Percentiles rank a stretch among this genome's conserved stretches.
Evolutionary conservation across 2,888 invertebrate genomes (phyloP).

Genomic region (Drosophila mercatorum): DNA sequence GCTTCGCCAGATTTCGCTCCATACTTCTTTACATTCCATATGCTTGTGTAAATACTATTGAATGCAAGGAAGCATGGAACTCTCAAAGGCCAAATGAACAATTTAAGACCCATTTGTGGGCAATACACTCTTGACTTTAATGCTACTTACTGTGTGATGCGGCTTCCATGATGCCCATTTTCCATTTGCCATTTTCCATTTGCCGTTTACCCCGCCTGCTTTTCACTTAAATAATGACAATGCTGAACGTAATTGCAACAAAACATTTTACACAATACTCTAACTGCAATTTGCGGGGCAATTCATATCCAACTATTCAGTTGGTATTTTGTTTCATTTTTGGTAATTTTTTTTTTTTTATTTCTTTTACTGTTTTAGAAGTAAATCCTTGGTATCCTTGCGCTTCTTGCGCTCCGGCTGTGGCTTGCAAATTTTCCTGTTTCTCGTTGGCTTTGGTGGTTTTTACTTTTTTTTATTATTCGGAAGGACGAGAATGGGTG

Average conservation of each 20-base stretch:
- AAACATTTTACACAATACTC: constrained; percentile 61
- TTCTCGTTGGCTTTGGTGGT: constrained; percentile 48
- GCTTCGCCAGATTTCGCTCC: constrained; percentile 84
- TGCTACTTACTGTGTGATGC: constrained; percentile 23
- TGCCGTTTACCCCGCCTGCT: constrained; percentile 11
- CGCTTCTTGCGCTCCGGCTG: constrained; percentile 61
- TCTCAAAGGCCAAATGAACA: constrained; percentile 78
- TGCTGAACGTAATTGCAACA: constrained; percentile 64
- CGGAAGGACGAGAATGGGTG: background rate
- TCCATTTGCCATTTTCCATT: background rate
- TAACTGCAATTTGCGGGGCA: constrained; percentile 47
- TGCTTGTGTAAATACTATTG: constrained; percentile 84
- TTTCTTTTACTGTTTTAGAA: constrained; percentile 54
- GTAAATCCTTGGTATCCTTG: constrained; percentile 70
- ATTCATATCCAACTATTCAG: constrained; percentile 50
- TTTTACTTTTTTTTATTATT: constrained; percentile 43
- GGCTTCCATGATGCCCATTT: background rate
- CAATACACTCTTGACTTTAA: constrained; percentile 25
- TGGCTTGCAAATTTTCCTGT: constrained; percentile 80
- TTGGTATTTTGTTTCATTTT: constrained; percentile 18
- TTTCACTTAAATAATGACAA: constrained; percentile 64
- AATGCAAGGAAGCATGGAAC: constrained; percentile 86
- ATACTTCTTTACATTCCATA: constrained; percentile 86
- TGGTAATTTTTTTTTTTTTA: constrained; percentile 23
- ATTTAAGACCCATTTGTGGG: constrained; percentile 34